Evolutionary conservation across 2,797 vertebrate genomes (phyloP).

Genomic region (Jordanella pulchra): DNA sequence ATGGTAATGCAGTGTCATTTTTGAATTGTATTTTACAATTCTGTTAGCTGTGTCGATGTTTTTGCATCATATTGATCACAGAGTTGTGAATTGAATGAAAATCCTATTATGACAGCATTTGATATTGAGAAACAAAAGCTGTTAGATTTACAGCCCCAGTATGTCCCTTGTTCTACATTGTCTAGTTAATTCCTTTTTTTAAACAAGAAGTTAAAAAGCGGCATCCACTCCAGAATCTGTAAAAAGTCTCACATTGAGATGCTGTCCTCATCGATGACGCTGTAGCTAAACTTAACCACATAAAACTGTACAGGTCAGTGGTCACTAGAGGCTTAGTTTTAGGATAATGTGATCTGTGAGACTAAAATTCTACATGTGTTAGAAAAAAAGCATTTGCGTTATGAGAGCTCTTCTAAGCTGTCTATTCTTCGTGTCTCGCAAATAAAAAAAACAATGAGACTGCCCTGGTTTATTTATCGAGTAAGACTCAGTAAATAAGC

Average conservation of each 20-base stretch:
- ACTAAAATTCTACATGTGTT: slow-evolving; percentile 10
- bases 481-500: slow-evolving; percentile 22
- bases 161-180: background rate
- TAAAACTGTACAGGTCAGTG: background rate
- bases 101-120: too few species aligned
- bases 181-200: background rate
- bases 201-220: background rate
- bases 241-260: slow-evolving; percentile 4
- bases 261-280: slow-evolving; percentile 6
- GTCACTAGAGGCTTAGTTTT: slow-evolving; percentile 18
- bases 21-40: too few species aligned
- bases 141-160: too few species aligned
- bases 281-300: slow-evolving; percentile 20
- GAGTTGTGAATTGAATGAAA: too few species aligned
- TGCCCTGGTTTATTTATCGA: slow-evolving; percentile 29
- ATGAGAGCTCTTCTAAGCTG: slow-evolving; percentile 17
- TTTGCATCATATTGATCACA: too few species aligned
- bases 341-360: slow-evolving; percentile 20
- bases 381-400: slow-evolving; percentile 13
- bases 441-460: slow-evolving; percentile 3
- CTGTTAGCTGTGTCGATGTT: too few species aligned
- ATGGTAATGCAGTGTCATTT: too few species aligned
- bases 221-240: background rate
- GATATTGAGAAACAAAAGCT: too few species aligned
- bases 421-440: slow-evolving; percentile 16